A percentile compares a stretch with the other conserved stretches of the same genome.
phyloP scores from a whole-genome alignment of 2,113 vertebrate species.

The Brachirus orientalis region DNA sequence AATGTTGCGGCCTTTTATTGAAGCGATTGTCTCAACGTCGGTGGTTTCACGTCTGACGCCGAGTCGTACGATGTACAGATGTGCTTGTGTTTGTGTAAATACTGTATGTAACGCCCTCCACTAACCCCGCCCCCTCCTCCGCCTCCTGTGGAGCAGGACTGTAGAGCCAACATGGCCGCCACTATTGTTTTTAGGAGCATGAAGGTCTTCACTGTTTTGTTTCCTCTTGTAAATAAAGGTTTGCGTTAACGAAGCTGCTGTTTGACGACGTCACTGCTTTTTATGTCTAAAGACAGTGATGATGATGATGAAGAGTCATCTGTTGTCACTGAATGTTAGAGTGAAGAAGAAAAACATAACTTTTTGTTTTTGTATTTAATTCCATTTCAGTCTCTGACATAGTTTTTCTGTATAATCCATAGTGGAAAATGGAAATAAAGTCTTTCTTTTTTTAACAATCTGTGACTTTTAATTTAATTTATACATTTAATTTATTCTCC shows the following conservation, averaged over 20 bases:
- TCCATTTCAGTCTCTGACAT: conserved; percentile 62
- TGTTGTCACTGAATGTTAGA: conserved; percentile 52
- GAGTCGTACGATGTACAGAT: neutral
- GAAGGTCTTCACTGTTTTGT: conserved; percentile 86
- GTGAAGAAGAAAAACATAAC: neutral
- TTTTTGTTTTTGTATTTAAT: conserved; percentile 75
- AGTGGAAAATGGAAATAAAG: conserved; percentile 79
- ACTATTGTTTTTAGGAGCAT: conserved; percentile 84
- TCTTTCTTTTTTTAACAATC: conserved; percentile 60
- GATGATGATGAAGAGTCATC: conserved; percentile 13
- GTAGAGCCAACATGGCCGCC: conserved; percentile 14
- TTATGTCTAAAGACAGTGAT: conserved; percentile 38
- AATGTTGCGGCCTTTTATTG: no score
- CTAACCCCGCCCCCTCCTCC: conserved; percentile 16
- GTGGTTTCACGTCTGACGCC: no score
- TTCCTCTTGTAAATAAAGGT: conserved; percentile 94
- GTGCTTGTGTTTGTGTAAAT: conserved; percentile 61
- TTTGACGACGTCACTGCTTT: conserved; percentile 53
- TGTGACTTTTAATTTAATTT: neutral
- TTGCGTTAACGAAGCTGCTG: conserved; percentile 84
- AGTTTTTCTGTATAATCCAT: conserved; percentile 77
- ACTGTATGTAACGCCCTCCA: conserved; percentile 49
- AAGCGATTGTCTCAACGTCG: no score
- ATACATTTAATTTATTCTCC: no score
- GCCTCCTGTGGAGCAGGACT: conserved; percentile 1